Conservation (phyloP, 2,888 invertebrate species). For the Agrotis segetum region DNA sequence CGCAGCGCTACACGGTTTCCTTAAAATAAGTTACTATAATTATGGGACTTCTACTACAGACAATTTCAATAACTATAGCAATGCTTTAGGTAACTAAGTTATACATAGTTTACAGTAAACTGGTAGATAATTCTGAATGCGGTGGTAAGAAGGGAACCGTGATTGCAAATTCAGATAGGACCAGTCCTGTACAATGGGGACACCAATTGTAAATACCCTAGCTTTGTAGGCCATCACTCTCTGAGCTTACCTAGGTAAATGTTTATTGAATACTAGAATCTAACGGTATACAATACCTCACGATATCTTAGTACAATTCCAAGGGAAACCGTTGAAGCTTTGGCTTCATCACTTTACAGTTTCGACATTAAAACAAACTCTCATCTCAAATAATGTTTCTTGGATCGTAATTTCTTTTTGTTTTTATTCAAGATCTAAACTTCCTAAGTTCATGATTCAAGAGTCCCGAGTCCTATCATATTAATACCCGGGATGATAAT, state of each 20-base stretch:
- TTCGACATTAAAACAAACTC: no score
- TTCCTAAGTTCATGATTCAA: no score
- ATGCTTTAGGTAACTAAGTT: not conserved
- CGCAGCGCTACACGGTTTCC: no score
- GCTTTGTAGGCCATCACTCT: not conserved
- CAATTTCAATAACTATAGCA: no score
- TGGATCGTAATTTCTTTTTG: no score
- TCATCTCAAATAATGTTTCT: no score
- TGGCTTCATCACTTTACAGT: not conserved
- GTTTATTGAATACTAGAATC: not conserved
- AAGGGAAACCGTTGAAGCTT: not conserved
- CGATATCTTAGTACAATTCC: not conserved
- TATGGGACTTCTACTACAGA: no score
- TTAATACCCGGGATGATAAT: no score
- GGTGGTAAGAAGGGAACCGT: not conserved
- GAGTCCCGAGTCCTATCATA: no score
- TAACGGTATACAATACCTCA: not conserved
- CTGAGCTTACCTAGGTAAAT: not conserved
- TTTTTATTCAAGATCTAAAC: no score
- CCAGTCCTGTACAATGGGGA: not conserved
- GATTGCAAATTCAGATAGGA: conserved; percentile 7
- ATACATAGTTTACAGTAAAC: not conserved
- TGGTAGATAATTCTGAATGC: not conserved
- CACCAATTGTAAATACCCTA: not conserved
- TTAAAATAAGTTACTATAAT: no score